These are phyloP conservation scores for Umimayanthus chanpuru DNA, from an alignment of 92 coral and sea anemone genomes.

Conservation along the genomic window DNA sequence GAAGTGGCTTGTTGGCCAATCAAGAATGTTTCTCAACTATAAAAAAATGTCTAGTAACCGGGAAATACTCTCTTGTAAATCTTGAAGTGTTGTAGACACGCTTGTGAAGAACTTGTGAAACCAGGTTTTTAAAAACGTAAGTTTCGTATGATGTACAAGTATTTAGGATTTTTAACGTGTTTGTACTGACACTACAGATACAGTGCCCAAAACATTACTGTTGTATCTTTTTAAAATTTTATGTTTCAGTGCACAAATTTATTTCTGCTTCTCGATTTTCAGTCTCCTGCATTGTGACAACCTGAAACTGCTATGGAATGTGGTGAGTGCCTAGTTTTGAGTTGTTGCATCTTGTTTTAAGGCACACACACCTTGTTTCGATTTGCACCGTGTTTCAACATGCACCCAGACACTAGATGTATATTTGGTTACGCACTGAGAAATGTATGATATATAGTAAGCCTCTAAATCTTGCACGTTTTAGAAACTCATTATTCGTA, in stretches of 20 bases:
- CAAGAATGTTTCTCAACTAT: too few species aligned
- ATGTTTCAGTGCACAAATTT: neutral
- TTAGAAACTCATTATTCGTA: neutral
- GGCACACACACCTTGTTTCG: neutral
- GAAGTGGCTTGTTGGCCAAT: too few species aligned
- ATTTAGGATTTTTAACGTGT: too few species aligned
- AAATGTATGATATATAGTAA: too few species aligned
- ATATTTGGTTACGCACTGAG: too few species aligned
- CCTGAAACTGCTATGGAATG: constrained; percentile 85
- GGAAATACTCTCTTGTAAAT: too few species aligned
- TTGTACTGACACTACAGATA: too few species aligned
- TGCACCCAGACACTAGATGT: neutral
- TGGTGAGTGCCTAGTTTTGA: constrained; percentile 70
- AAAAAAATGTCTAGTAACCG: too few species aligned
- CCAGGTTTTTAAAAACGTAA: too few species aligned
- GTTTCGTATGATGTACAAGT: too few species aligned
- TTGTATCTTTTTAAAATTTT: neutral
- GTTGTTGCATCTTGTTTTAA: neutral
- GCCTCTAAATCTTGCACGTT: neutral
- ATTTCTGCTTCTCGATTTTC: constrained; percentile 24
- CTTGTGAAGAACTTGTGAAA: too few species aligned
- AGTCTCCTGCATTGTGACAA: constrained; percentile 94
- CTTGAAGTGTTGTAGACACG: too few species aligned
- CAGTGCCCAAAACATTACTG: neutral
- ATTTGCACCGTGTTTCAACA: neutral